phyloP scores from a whole-genome alignment of 2,797 vertebrate genomes.

The Dromococcyx pavoninus region DNA sequence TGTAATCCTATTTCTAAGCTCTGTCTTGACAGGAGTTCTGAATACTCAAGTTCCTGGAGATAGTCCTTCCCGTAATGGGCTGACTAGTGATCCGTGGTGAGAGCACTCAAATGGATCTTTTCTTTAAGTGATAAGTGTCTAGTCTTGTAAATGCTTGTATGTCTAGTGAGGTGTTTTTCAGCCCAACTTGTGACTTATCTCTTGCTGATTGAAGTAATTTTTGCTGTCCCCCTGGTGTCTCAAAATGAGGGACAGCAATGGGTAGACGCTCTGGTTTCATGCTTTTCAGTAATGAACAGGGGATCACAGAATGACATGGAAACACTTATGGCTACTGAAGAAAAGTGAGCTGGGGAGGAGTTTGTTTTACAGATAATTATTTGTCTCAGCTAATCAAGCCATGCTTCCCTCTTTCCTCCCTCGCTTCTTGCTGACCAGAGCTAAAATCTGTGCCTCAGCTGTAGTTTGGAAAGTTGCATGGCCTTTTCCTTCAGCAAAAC shows the following conservation, averaged over 20 bases:
- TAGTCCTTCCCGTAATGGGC: neutral
- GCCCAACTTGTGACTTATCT: neutral
- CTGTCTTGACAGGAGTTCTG: neutral
- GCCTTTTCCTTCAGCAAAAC: neutral
- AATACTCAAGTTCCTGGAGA: neutral
- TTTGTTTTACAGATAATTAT: neutral
- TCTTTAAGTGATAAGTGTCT: neutral
- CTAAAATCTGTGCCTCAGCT: neutral
- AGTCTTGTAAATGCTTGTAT: neutral
- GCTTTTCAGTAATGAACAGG: neutral
- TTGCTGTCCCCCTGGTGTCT: neutral
- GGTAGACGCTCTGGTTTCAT: neutral
- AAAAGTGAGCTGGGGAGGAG: neutral
- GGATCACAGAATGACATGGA: neutral
- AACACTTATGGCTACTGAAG: neutral
- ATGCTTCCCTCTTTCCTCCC: neutral
- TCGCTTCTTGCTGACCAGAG: neutral
- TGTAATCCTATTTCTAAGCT: neutral
- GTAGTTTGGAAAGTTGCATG: neutral
- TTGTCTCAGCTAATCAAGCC: neutral
- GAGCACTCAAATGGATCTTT: neutral
- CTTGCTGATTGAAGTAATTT: neutral
- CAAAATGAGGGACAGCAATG: neutral
- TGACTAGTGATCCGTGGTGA: neutral
- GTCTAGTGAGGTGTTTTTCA: neutral